phyloP scores from a whole-genome alignment of 2,113 vertebrate species.

The Callocephalon fimbriatum region DNA sequence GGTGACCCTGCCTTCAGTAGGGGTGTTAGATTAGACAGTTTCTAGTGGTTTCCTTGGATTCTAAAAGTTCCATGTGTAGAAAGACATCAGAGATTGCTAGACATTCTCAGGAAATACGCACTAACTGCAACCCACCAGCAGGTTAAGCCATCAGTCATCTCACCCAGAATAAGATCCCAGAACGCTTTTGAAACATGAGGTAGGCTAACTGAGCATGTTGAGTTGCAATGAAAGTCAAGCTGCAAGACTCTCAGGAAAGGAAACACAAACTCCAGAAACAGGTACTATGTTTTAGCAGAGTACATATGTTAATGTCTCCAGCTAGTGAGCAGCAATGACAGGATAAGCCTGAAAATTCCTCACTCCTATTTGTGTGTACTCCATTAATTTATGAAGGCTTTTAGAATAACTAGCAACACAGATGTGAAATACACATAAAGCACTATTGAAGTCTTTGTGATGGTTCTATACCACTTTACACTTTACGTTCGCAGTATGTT shows the following conservation, averaged over 20 bases:
- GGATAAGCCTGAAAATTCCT: background rate
- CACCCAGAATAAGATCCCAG: background rate
- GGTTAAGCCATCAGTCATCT: background rate
- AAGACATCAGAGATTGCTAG: background rate
- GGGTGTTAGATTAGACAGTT: background rate
- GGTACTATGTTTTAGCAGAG: background rate
- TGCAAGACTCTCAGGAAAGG: background rate
- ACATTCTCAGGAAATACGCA: background rate
- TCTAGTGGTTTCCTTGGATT: background rate
- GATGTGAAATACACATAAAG: background rate
- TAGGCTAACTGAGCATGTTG: background rate
- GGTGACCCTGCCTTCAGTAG: background rate
- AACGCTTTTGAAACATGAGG: background rate
- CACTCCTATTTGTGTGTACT: background rate
- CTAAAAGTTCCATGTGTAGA: background rate
- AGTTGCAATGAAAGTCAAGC: background rate
- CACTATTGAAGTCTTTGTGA: background rate
- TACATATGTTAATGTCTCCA: background rate
- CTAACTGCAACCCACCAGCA: background rate
- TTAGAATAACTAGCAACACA: background rate
- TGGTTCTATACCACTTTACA: background rate
- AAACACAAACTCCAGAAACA: background rate
- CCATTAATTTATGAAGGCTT: background rate
- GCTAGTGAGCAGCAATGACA: background rate
- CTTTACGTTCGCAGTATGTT: background rate